A percentile compares a stretch with the other conserved stretches of the same genome.
Conservation (phyloP, 2,888 invertebrate species). For the Aspidiotus destructor region DNA sequence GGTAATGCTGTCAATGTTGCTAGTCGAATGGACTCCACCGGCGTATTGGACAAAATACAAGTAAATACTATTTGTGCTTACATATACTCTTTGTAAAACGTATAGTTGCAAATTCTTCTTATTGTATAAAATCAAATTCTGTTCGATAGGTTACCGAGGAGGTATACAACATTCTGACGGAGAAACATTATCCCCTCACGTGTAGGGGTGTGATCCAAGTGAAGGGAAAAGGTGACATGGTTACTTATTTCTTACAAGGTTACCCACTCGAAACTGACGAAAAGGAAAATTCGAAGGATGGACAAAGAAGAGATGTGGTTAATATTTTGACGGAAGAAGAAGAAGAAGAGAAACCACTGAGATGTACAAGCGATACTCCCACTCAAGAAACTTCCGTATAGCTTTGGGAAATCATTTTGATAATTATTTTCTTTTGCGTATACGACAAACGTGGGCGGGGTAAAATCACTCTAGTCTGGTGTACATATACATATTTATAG, state of each 20-base stretch:
- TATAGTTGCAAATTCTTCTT: not conserved
- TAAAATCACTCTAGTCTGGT: no score
- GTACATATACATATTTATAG: no score
- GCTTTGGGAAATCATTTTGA: no score
- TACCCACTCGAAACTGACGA: constrained; percentile 7
- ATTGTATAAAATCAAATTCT: not conserved
- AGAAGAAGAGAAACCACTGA: no score
- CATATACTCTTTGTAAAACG: not conserved
- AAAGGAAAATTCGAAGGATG: no score
- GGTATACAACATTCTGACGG: constrained; percentile 66
- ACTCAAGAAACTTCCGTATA: no score
- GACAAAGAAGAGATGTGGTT: no score
- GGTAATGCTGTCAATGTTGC: constrained; percentile 92
- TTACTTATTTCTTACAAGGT: constrained; percentile 72
- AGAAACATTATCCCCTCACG: constrained; percentile 67
- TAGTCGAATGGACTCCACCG: constrained; percentile 91
- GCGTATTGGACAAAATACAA: constrained; percentile 77
- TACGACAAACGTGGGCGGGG: no score
- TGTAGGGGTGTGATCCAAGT: constrained; percentile 83
- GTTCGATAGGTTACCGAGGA: constrained; percentile 70
- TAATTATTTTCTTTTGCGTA: no score
- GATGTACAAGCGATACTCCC: no score
- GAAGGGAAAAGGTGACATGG: constrained; percentile 91
- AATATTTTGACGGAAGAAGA: no score
- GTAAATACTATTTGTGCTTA: constrained; percentile 44